Conservation (phyloP, 2,888 invertebrate species). For the Brachypterus glaber region DNA sequence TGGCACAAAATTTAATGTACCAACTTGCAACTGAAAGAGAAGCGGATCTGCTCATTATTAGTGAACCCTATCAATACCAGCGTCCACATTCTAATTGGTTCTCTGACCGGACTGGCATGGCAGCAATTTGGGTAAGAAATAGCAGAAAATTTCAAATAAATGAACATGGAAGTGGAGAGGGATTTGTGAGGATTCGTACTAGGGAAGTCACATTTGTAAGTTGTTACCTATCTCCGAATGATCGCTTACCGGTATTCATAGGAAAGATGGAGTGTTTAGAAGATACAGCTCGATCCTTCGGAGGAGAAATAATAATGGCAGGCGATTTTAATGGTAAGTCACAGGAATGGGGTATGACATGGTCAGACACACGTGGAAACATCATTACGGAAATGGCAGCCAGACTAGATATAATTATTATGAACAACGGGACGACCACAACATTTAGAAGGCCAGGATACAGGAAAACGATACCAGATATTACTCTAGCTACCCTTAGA, state of each 20-base stretch:
- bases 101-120: neutral
- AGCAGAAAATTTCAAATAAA: neutral
- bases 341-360: too few species aligned
- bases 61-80: neutral
- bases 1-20: too few species aligned
- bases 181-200: neutral
- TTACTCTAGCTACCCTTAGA: too few species aligned
- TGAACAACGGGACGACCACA: too few species aligned
- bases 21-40: neutral
- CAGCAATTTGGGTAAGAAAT: neutral
- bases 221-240: neutral
- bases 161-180: neutral
- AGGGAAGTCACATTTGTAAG: neutral
- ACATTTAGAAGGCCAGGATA: too few species aligned
- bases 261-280: too few species aligned
- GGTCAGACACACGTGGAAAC: too few species aligned
- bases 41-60: neutral
- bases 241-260: constrained; percentile 1
- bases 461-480: too few species aligned
- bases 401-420: too few species aligned
- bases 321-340: too few species aligned
- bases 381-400: too few species aligned
- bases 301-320: neutral
- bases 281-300: neutral
- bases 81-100: neutral